Base-by-base conservation (phyloP, 2,797 vertebrate genomes). In the Acipenser oxyrinchus region DNA sequence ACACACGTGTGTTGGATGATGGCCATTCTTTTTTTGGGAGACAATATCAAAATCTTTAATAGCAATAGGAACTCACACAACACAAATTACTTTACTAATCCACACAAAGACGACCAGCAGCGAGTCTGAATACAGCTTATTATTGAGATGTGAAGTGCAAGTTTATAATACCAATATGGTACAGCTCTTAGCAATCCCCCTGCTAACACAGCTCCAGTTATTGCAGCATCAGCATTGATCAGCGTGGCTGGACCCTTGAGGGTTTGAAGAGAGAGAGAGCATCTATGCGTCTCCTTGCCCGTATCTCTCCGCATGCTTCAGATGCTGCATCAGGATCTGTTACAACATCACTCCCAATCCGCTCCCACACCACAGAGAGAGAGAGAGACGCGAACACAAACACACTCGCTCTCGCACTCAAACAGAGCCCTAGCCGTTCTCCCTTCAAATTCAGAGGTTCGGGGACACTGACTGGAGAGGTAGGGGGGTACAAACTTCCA, bases 291-390 rank as follows among this genome's bases (percentile, higher is more conserved):
- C 62, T 10, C 60, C 64, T 12, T 48, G 69, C 37, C 62, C 55
- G 62, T 12, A 55, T 62, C 61, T 48, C 48, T 67, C 70, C 66
- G 69, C 72, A 57, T 73, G 77, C 78, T 78, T 69, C 79, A 71
- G 68, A 71, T 69, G 65, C 80, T 72, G 76, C 87, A 81, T 79
- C 67, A 71, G 77, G 85, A 78, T 90, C 82, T 71, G 80, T 87
- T 83, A 84, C 84, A 76, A 81, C 82, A 73, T 80, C 77, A 68
- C 72, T 76, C 79, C 72, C 81, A 83, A 79, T 83, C 74, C 81
- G 67, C 51, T 77, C 74, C 72, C 81, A 65, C 72, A 7, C 62
- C 60, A 67, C 59, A 67, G 79, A 71, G 69, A 66, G 64, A 66
- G 64, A n/a, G 52, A 9, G 52, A n/a, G 23, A 67, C 23, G 58